Evolutionary conservation across 30 jellyfish, hydroid and myxozoan species (phyloP).

Genomic region (Hydra vulgaris): DNA sequence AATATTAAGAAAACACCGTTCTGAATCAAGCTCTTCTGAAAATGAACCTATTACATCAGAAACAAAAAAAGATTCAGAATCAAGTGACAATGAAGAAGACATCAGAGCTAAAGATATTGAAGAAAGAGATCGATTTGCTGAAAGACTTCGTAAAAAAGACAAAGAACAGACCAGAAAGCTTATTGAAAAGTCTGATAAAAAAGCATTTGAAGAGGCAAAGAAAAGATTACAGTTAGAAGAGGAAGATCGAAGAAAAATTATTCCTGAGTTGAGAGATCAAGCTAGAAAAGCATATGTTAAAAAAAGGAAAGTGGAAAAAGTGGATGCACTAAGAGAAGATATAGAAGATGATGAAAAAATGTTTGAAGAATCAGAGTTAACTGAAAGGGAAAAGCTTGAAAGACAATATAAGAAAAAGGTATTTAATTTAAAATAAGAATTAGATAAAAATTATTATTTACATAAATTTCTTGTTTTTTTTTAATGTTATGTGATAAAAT

Average conservation of each 20-base stretch:
- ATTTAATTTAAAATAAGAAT: no score
- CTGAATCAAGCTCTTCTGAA: slow-evolving; percentile 32
- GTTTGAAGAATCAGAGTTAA: slow-evolving; percentile 67
- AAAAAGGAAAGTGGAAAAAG: slow-evolving; percentile 78
- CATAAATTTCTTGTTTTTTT: no score
- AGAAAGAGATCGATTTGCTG: slow-evolving; percentile 93
- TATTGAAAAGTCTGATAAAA: slow-evolving; percentile 58
- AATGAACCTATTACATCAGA: neutral
- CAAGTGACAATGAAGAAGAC: slow-evolving; percentile 49
- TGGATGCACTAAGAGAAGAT: slow-evolving; percentile 76
- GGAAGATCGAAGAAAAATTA: slow-evolving; percentile 49
- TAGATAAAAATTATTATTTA: no score
- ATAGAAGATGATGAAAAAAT: slow-evolving; percentile 91
- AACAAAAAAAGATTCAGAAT: neutral
- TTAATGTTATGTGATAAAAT: no score
- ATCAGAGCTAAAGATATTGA: slow-evolving; percentile 54
- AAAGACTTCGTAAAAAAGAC: slow-evolving; percentile 62
- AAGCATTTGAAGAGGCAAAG: slow-evolving; percentile 55
- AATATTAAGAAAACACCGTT: slow-evolving; percentile 10
- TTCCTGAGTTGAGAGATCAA: slow-evolving; percentile 71
- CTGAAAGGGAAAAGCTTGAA: slow-evolving; percentile 81
- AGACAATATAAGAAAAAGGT: slow-evolving; percentile 75
- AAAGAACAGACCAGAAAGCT: slow-evolving; percentile 81
- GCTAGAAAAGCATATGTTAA: slow-evolving; percentile 97
- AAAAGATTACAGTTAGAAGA: slow-evolving; percentile 58